Evolutionary conservation across 1,140 invertebrate genomes (phyloP).

Genomic region (Aphaenogaster ashmeadi): DNA sequence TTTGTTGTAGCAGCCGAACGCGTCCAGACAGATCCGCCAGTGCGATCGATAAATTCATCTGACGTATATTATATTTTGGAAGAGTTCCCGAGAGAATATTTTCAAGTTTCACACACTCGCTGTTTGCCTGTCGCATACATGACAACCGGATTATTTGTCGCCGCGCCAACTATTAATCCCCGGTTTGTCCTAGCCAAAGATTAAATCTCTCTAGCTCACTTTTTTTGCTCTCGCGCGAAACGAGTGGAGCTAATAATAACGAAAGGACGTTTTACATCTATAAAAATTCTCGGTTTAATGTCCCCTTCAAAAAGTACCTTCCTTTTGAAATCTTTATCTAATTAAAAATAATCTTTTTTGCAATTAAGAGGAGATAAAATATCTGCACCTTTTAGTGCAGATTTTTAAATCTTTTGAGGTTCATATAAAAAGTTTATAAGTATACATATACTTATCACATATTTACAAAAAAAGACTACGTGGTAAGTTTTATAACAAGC

Average conservation of each 20-base stretch:
- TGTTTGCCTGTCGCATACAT: constrained; percentile 41
- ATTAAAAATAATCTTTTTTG: not conserved
- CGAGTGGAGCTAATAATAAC: constrained; percentile 19
- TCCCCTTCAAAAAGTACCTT: not conserved
- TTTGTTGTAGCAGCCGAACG: constrained; percentile 59
- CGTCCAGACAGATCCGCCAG: constrained; percentile 37
- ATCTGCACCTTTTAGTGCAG: not conserved
- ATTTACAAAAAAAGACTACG: constrained; percentile 7
- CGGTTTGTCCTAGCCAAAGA: constrained; percentile 35
- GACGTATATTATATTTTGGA: constrained; percentile 63
- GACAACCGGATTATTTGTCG: constrained; percentile 57
- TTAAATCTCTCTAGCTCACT: constrained; percentile 32
- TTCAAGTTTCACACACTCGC: constrained; percentile 42
- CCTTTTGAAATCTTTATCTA: not conserved
- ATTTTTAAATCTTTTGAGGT: not conserved
- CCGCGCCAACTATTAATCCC: constrained; percentile 41
- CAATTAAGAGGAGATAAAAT: not conserved
- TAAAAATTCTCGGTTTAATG: not conserved
- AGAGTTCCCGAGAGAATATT: constrained; percentile 60
- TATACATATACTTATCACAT: not conserved
- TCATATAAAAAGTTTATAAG: not conserved
- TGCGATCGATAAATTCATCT: constrained; percentile 58
- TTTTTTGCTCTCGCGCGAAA: not conserved
- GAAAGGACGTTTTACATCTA: not conserved
- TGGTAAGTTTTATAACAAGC: constrained; percentile 9